Evolutionary conservation across 2,113 vertebrate species (phyloP), one percentile per base, ranked within the genome.

Genomic region (Anoplopoma fimbria): DNA sequence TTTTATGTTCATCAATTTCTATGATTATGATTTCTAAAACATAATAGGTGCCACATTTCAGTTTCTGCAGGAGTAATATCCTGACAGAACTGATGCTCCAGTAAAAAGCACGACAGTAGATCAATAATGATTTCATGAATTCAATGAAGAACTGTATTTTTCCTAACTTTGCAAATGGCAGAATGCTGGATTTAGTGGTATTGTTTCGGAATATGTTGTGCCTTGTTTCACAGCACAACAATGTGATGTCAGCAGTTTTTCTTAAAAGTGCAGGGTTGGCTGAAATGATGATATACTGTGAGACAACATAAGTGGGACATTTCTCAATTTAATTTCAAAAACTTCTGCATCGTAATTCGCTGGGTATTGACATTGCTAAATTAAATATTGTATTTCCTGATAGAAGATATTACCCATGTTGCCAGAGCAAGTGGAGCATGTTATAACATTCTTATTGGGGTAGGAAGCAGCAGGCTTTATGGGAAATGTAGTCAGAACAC

Each of bases 391-490:
- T 38, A 57, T 58, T 58, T 57, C 13, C 17, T 7, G 9, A 23
- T 0, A 15, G 4, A 19, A 27, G n/a, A 51, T 73, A 33, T n/a
- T 3, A 23, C 27, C 21, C 27, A 31, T 15, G 23, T 6, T 45
- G 29, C 14, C 68, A 4, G 9, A 19, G 33, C 4, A 33, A 61
- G 19, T 2, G 5, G 21, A 49, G 21, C 12, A 14, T 65, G n/a
- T 40, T 6, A 29, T 42, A 40, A 17, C 10, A 7, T 25, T 75
- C 1, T 34, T 25, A 12, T 31, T 57, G 40, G 19, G 51, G 6
- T 27, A 34, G 29, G 33, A 95, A 94, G 91, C 93, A 53, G 27
- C 9, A 51, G 23, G n/a, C 10, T 38, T 81, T 25, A 51, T 71
- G 31, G 58, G 77, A 58, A 70, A 75, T 53, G 21, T 36, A 53